Conservation (phyloP, 2,888 invertebrate species). For the Quadriops clusia region DNA sequence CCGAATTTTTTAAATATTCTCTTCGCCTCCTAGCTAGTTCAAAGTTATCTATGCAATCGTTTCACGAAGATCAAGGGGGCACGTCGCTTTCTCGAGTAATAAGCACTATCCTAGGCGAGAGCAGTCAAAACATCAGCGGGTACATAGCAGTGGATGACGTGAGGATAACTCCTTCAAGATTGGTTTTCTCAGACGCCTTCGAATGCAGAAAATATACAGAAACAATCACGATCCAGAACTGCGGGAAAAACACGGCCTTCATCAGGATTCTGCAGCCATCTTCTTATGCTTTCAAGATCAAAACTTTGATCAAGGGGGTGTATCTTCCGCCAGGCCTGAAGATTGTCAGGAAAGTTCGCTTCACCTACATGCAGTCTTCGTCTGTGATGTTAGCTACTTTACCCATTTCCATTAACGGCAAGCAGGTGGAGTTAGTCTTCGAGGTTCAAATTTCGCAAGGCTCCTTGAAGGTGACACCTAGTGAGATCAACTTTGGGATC, state of each 20-base stretch:
- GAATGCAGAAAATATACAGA: constrained; percentile 9
- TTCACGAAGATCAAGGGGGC: too few species aligned
- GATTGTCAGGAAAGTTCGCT: constrained; percentile 7
- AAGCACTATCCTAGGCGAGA: too few species aligned
- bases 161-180: constrained; percentile 9
- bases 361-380: constrained; percentile 6
- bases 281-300: constrained; percentile 8
- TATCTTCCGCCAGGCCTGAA: constrained; percentile 8
- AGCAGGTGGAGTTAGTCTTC: constrained; percentile 6
- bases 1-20: too few species aligned
- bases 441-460: neutral
- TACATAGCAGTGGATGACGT: constrained; percentile 9
- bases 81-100: too few species aligned
- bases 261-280: constrained; percentile 8
- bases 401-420: constrained; percentile 8
- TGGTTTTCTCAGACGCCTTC: constrained; percentile 10
- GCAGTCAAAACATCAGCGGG: too few species aligned
- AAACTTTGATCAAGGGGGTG: constrained; percentile 5
- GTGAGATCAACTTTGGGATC: constrained; percentile 9
- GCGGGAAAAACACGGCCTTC: constrained; percentile 9
- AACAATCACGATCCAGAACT: constrained; percentile 9
- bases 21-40: too few species aligned
- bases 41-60: too few species aligned
- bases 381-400: too few species aligned
- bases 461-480: constrained; percentile 3